Evolutionary conservation across 2,888 invertebrate genomes (phyloP).

Genomic region (Andrena chrysosceles): DNA sequence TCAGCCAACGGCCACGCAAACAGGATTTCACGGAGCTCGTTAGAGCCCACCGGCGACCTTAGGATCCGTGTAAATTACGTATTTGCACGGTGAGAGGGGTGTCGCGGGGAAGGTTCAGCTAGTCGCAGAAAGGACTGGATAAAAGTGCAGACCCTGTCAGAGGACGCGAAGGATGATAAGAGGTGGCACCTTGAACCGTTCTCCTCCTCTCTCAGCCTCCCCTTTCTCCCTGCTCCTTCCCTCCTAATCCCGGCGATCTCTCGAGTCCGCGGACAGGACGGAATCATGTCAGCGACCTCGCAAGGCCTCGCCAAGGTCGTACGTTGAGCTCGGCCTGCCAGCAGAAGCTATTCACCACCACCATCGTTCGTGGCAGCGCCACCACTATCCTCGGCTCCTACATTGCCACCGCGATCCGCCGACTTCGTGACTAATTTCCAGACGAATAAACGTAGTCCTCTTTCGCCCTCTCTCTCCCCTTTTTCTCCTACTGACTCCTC

Average conservation of each 20-base stretch:
- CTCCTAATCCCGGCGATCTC: slow-evolving; percentile 66
- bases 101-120: slow-evolving; percentile 28
- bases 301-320: slow-evolving; percentile 84
- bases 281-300: slow-evolving; percentile 84
- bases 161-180: slow-evolving; percentile 60
- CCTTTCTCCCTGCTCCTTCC: slow-evolving; percentile 38
- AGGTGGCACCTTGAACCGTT: slow-evolving; percentile 45
- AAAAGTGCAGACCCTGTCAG: slow-evolving; percentile 46
- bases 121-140: slow-evolving; percentile 33
- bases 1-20: background rate
- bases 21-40: slow-evolving; percentile 59
- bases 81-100: slow-evolving; percentile 30
- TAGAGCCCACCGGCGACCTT: slow-evolving; percentile 34
- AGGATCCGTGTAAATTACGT: slow-evolving; percentile 50
- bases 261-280: slow-evolving; percentile 69
- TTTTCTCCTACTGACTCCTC: background rate
- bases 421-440: slow-evolving; percentile 82
- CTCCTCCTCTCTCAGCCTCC: slow-evolving; percentile 17
- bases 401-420: slow-evolving; percentile 59
- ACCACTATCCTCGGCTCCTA: slow-evolving; percentile 35
- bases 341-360: slow-evolving; percentile 72
- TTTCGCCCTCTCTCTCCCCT: slow-evolving; percentile 11
- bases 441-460: slow-evolving; percentile 71
- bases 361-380: slow-evolving; percentile 61
- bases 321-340: slow-evolving; percentile 81